phyloP scores from a whole-genome alignment of 2,888 invertebrate genomes.

The Epirrita christyi region DNA sequence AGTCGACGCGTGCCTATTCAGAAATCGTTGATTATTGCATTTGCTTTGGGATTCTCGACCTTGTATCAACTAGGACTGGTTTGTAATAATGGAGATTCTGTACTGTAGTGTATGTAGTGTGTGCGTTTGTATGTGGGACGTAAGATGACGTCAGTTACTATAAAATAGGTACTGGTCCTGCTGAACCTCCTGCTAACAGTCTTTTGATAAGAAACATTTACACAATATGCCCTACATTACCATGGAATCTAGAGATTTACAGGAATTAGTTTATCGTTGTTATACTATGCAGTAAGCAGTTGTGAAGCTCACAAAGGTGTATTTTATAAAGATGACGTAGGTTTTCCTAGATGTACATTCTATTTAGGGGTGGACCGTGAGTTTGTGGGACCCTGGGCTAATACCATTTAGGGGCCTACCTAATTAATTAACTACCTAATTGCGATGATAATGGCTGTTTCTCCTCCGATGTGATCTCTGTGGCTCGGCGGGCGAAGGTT shows the following conservation, averaged over 20 bases:
- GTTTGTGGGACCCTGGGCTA: too few species aligned
- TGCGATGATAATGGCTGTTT: too few species aligned
- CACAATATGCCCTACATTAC: constrained; percentile 44
- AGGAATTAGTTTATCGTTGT: constrained; percentile 18
- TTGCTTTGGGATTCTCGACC: constrained; percentile 46
- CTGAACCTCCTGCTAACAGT: constrained; percentile 28
- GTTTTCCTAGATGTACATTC: too few species aligned
- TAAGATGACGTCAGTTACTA: constrained; percentile 9
- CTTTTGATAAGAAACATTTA: constrained; percentile 44
- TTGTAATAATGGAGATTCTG: constrained; percentile 20
- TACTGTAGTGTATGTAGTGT: constrained; percentile 37
- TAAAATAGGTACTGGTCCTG: not conserved
- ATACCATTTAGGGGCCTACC: too few species aligned
- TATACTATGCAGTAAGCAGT: not conserved
- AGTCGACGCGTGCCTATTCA: constrained; percentile 68
- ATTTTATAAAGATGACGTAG: not conserved
- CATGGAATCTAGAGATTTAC: constrained; percentile 8
- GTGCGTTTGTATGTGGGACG: constrained; percentile 55
- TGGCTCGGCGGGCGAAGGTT: too few species aligned
- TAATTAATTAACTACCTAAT: too few species aligned
- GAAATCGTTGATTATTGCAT: constrained; percentile 21
- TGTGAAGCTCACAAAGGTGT: not conserved
- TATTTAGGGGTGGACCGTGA: too few species aligned
- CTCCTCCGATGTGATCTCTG: too few species aligned
- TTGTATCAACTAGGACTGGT: constrained; percentile 28